Base-by-base conservation (phyloP, 2,113 vertebrate genomes). In the Sceloporus tristichus region DNA sequence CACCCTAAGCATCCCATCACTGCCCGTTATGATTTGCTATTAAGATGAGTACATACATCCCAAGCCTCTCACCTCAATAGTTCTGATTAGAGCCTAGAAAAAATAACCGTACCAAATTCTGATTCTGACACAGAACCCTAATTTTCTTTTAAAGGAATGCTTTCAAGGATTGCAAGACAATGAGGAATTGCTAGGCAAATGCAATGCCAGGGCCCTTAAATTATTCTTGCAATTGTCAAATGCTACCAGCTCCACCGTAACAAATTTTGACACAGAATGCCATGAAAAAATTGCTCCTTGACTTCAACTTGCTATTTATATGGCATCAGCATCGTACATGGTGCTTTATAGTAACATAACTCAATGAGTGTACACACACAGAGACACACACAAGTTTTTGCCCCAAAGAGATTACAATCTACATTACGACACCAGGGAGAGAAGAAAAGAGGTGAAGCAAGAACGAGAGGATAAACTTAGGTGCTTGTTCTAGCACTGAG, bases 361-460 rank as follows among this genome's bases (percentile, higher is more conserved):
- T 29, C 25, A 71, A 29, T 27, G 29, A 1, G 42, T 48, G 56
- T 79, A 53, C 19, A 56, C 59, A 62, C 66, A 16, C 23, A 62
- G 34, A 75, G 10, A 7, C 5, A 40, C 8, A 59, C n/a, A 42
- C 79, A 82, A 42, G 29, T 48, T 54, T 19, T 21, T 66, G 79
- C 71, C 38, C 71, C 71, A 87, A 23, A 19, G 79, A 75, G 86
- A 81, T 81, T 75, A 48, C 19, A 74, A 82, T 66, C 56, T 34
- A 53, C 38, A 9, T 75, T 87, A 82, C 79, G 34, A 77, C 56
- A 66, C 5, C 54, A 23, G 11, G 9, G 42, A 53, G 27, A 82
- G 13, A 75, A 76, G 40, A 68, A 76, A 82, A 77, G 59, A 80
- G 71, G 0, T 18, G 42, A 54, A 42, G 65, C 76, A 79, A 70